Percentiles rank a stretch among this genome's conserved stretches.
These are phyloP conservation scores for Chymomyza fuscimana DNA, from an alignment of 2,888 invertebrate genomes.

Conservation along the genomic window DNA sequence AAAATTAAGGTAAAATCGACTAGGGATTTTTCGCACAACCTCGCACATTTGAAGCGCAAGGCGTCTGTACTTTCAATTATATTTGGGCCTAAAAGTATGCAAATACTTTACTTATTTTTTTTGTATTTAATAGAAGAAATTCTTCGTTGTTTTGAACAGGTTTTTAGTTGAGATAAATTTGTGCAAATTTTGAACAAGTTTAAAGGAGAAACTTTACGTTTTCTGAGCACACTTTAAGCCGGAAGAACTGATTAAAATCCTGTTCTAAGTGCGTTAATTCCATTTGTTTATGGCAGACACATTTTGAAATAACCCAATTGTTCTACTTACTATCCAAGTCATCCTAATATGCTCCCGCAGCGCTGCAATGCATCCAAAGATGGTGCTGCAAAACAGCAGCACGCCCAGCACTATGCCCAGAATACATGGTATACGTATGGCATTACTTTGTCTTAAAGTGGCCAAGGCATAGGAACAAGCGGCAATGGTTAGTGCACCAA, in stretches of 20 bases:
- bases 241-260: too few relatives aligned
- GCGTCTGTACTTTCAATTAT: too few relatives aligned
- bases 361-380: conserved; percentile 65
- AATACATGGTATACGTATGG: conserved; percentile 70
- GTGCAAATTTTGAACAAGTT: too few relatives aligned
- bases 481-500: conserved; percentile 59
- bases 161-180: neutral
- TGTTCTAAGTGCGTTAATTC: too few relatives aligned
- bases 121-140: too few relatives aligned
- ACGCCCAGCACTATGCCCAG: conserved; percentile 63
- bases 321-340: conserved; percentile 67
- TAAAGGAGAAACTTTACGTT: too few relatives aligned
- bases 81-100: too few relatives aligned
- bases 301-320: too few relatives aligned
- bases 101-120: too few relatives aligned
- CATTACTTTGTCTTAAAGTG: conserved; percentile 48
- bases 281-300: too few relatives aligned
- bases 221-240: too few relatives aligned
- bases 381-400: conserved; percentile 61
- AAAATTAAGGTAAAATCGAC: neutral
- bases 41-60: neutral
- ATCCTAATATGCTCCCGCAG: conserved; percentile 56
- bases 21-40: neutral
- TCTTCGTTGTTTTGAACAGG: too few relatives aligned
- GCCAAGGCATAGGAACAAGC: conserved; percentile 66